phyloP scores from a whole-genome alignment of 2,888 invertebrate genomes.

The Operophtera brumata region DNA sequence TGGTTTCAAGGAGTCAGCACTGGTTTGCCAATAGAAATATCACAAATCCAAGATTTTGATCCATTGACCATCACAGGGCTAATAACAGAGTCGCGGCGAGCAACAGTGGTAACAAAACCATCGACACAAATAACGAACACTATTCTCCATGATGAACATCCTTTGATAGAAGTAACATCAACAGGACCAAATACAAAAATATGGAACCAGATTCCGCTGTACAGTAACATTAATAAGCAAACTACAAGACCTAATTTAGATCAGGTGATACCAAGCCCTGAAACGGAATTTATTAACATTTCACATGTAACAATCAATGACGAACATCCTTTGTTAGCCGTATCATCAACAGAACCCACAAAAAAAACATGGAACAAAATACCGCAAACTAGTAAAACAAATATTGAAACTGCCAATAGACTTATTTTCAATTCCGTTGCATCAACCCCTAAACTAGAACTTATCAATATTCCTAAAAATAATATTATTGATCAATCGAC shows the following conservation, averaged over 20 bases:
- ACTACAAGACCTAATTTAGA: neutral
- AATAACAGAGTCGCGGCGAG: neutral
- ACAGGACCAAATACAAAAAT: neutral
- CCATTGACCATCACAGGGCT: neutral
- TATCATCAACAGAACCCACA: neutral
- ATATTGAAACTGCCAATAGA: neutral
- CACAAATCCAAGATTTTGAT: neutral
- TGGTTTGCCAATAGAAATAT: neutral
- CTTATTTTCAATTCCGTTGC: neutral
- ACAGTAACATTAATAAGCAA: neutral
- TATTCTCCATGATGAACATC: neutral
- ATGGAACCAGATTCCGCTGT: neutral
- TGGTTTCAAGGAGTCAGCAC: neutral
- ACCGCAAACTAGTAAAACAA: neutral
- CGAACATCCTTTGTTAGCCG: neutral
- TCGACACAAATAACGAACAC: neutral
- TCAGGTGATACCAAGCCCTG: neutral
- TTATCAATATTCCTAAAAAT: neutral
- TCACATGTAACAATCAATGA: neutral
- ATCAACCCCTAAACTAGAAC: neutral
- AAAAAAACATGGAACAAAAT: neutral
- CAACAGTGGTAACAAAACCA: conserved; percentile 1
- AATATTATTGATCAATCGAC: neutral
- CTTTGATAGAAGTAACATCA: neutral
- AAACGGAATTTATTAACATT: neutral